Conservation (phyloP, 2,113 vertebrate genomes). For the Phyllopteryx taeniolatus region DNA sequence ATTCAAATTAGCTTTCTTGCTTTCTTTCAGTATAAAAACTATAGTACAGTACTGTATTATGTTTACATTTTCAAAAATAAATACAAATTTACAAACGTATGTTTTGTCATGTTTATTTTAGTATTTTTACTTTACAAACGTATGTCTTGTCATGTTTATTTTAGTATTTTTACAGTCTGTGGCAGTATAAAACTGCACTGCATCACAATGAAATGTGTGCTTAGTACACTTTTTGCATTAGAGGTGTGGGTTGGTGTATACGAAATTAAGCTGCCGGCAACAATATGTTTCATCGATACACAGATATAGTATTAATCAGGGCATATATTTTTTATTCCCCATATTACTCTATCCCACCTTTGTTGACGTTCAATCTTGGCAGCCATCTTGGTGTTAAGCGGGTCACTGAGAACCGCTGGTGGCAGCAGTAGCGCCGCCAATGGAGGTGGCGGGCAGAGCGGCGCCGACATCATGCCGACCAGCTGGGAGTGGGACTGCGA, state of each 20-base stretch:
- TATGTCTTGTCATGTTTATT: no score
- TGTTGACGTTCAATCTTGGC: conserved; percentile 98
- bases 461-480: conserved; percentile 71
- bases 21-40: no score
- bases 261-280: no score
- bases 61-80: no score
- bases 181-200: not conserved
- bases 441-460: conserved; percentile 79
- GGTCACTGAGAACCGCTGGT: conserved; percentile 80
- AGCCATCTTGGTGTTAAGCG: conserved; percentile 92
- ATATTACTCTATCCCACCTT: conserved; percentile 71
- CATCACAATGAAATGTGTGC: not conserved
- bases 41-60: no score
- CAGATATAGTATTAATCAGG: not conserved
- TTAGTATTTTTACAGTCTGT: not conserved
- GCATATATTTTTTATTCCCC: not conserved
- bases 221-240: not conserved
- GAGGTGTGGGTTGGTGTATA: no score
- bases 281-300: not conserved
- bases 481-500: conserved; percentile 71
- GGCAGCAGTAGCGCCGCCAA: conserved; percentile 70
- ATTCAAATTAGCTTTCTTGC: no score
- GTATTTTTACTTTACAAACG: no score
- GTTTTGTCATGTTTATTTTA: no score
- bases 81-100: no score